Percentiles rank a stretch among this genome's conserved stretches.
phyloP scores from a whole-genome alignment of 2,113 vertebrate species.

The Pseudorectes ferrugineus region DNA sequence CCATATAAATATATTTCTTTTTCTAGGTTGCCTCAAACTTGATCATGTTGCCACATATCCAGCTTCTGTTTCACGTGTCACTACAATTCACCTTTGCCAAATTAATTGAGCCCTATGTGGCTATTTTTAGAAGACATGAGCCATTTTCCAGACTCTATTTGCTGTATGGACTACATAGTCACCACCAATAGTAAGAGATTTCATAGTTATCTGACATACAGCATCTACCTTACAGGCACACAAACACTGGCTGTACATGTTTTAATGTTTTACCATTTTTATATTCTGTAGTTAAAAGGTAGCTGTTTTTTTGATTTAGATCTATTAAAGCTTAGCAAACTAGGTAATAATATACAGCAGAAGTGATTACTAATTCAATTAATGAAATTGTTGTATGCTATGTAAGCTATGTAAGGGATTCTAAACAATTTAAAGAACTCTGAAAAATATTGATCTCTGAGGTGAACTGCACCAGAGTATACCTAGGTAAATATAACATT shows the following conservation, averaged over 20 bases:
- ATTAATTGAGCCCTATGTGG: not conserved
- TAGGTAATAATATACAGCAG: not conserved
- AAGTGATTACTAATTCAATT: not conserved
- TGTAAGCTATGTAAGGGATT: not conserved
- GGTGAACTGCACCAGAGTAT: not conserved
- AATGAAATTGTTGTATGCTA: accelerated
- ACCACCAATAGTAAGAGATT: not conserved
- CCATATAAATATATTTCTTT: not conserved
- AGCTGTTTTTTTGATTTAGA: not conserved
- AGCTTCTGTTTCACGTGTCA: not conserved
- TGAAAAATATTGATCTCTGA: not conserved
- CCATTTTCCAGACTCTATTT: not conserved
- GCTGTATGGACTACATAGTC: not conserved
- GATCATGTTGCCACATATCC: not conserved
- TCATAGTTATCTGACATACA: not conserved
- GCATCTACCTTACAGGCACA: not conserved
- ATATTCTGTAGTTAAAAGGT: not conserved
- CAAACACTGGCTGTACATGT: not conserved
- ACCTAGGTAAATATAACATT: not conserved
- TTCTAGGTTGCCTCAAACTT: not conserved
- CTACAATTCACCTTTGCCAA: not conserved
- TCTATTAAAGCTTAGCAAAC: not conserved
- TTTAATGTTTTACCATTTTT: not conserved
- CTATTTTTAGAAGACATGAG: not conserved
- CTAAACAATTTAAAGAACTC: not conserved